A percentile compares a stretch with the other conserved stretches of the same genome.
Conservation (phyloP, 2,113 vertebrate species). For the Abramis brama region DNA sequence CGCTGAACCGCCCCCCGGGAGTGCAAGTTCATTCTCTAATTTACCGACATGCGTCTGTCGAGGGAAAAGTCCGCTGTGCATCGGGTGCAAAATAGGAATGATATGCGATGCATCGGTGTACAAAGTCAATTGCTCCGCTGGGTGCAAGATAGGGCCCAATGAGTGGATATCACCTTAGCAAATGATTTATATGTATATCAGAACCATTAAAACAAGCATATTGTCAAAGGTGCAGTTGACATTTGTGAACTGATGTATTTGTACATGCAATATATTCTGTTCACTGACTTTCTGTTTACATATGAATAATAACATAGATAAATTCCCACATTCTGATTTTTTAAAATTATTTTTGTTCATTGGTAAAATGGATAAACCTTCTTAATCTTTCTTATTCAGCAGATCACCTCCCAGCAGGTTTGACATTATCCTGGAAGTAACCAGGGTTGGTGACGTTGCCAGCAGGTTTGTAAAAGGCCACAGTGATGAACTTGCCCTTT, state of each 20-base stretch:
- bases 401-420: constrained; percentile 28
- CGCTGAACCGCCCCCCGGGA: too few relatives aligned
- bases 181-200: neutral
- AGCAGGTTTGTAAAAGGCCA: constrained; percentile 65
- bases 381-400: neutral
- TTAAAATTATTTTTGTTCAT: neutral
- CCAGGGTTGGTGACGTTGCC: constrained; percentile 65
- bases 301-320: neutral
- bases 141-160: neutral
- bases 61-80: too few relatives aligned
- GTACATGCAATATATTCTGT: neutral
- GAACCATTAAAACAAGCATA: neutral
- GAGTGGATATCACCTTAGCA: neutral
- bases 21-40: too few relatives aligned
- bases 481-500: constrained; percentile 62
- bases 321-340: neutral
- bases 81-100: too few relatives aligned
- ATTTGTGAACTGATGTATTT: neutral
- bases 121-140: too few relatives aligned
- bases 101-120: too few relatives aligned
- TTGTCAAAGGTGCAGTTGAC: neutral
- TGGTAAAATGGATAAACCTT: neutral
- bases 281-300: neutral
- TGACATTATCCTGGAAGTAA: constrained; percentile 68
- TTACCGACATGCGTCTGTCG: too few relatives aligned